phyloP scores from a whole-genome alignment of 2,113 vertebrate genomes.

The Charina bottae region DNA sequence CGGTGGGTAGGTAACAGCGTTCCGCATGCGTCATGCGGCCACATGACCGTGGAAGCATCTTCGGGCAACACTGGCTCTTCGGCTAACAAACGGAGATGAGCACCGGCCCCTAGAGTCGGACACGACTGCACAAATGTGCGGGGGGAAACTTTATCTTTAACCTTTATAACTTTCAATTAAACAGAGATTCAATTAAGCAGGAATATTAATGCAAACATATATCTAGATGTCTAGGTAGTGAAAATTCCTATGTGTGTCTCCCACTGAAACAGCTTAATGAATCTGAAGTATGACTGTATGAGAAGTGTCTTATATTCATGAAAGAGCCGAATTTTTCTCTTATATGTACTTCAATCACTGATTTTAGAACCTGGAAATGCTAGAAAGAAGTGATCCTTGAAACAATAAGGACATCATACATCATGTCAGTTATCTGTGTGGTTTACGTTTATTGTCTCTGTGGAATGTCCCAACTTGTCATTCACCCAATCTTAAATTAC shows the following conservation, averaged over 20 bases:
- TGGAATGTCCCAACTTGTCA: not conserved
- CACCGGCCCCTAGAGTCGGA: no score
- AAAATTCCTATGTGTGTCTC: constrained; percentile 19
- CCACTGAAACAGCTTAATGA: constrained; percentile 9
- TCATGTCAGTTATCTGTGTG: not conserved
- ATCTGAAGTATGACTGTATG: not conserved
- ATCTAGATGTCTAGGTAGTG: not conserved
- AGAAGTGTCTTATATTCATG: not conserved
- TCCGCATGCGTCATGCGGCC: no score
- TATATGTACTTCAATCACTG: not conserved
- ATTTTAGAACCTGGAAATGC: not conserved
- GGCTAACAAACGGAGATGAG: no score
- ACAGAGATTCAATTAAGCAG: not conserved
- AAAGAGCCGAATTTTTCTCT: not conserved
- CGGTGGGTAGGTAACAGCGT: no score
- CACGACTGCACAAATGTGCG: no score
- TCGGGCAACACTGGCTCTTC: no score
- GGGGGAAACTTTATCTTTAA: no score
- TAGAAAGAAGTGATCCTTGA: not conserved
- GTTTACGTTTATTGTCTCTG: not conserved
- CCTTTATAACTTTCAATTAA: constrained; percentile 11
- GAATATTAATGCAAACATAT: constrained; percentile 4
- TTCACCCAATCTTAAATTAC: constrained; percentile 12
- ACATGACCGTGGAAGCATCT: no score
- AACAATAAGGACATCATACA: not conserved